Percentiles rank a stretch among this genome's conserved stretches.
Evolutionary conservation across 2,888 invertebrate species (phyloP).

Genomic region (Leptarthrus brevirostris): DNA sequence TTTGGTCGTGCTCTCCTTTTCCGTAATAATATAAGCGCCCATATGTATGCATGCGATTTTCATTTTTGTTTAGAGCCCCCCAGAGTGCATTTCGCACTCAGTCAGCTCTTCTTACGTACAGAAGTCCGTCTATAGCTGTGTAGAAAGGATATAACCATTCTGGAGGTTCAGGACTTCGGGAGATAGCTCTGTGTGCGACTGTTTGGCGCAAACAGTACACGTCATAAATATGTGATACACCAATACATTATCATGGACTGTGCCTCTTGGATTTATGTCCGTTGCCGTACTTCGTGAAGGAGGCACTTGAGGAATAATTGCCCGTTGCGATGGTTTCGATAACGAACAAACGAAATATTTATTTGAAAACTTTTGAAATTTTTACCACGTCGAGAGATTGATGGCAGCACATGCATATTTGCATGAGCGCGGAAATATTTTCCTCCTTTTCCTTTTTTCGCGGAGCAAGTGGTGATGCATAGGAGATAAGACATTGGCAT

Average conservation of each 20-base stretch:
- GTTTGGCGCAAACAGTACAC: constrained; percentile 38
- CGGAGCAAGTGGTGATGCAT: no score
- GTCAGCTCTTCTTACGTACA: constrained; percentile 55
- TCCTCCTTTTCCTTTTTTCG: no score
- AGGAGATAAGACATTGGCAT: no score
- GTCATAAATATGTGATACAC: constrained; percentile 51
- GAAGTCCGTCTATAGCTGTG: neutral
- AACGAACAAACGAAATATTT: constrained; percentile 44
- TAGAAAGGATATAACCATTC: constrained; percentile 59
- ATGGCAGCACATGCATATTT: constrained; percentile 28
- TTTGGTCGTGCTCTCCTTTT: constrained; percentile 46
- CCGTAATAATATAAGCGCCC: constrained; percentile 62
- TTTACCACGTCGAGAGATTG: constrained; percentile 12
- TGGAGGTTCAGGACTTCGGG: no score
- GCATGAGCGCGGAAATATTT: neutral
- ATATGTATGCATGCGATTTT: constrained; percentile 69
- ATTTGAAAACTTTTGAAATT: constrained; percentile 28
- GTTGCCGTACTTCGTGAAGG: neutral
- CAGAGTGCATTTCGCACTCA: constrained; percentile 68
- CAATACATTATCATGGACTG: constrained; percentile 40
- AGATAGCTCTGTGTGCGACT: constrained; percentile 19
- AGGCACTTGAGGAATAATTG: constrained; percentile 41
- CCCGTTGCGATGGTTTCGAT: constrained; percentile 40
- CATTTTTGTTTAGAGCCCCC: constrained; percentile 69
- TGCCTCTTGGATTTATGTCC: constrained; percentile 29